phyloP scores from a whole-genome alignment of 53 echinoderm and acorn worm genomes.

The Holothuria scabra region DNA sequence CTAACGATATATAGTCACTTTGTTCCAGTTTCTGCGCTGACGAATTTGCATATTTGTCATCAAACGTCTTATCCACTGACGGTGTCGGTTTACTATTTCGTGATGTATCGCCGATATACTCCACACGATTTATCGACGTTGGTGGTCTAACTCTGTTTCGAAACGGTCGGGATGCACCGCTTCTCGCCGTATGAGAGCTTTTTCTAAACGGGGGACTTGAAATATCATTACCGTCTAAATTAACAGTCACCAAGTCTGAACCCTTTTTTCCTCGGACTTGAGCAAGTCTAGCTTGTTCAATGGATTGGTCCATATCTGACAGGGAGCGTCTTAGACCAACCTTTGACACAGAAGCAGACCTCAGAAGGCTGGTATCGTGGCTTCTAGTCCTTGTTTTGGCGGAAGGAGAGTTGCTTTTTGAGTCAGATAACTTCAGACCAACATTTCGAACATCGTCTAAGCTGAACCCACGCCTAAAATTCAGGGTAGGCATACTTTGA shows the following conservation, averaged over 20 bases:
- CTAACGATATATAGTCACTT: conserved; percentile 21
- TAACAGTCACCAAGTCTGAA: neutral
- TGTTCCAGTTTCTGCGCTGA: neutral
- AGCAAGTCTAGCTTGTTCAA: conserved; percentile 1
- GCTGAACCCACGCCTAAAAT: conserved; percentile 17
- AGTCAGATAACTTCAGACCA: neutral
- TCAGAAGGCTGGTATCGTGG: neutral
- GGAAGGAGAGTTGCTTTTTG: neutral
- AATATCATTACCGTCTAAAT: neutral
- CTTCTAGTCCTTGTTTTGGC: neutral
- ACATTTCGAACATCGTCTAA: neutral
- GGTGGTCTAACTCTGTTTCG: conserved; percentile 18
- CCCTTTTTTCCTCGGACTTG: neutral
- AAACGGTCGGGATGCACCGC: neutral
- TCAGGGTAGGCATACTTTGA: neutral
- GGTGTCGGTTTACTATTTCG: neutral
- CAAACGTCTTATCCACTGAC: neutral
- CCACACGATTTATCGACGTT: conserved; percentile 5
- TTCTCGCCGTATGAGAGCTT: neutral
- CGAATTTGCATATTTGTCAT: neutral
- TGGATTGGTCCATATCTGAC: conserved; percentile 30
- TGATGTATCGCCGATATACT: neutral
- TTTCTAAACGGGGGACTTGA: conserved; percentile 1
- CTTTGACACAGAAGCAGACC: neutral
- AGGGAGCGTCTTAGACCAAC: conserved; percentile 1